Evolutionary conservation across 2,113 vertebrate species (phyloP), one percentile per base, ranked within the genome.

Genomic region (Sebastes schlegelii): DNA sequence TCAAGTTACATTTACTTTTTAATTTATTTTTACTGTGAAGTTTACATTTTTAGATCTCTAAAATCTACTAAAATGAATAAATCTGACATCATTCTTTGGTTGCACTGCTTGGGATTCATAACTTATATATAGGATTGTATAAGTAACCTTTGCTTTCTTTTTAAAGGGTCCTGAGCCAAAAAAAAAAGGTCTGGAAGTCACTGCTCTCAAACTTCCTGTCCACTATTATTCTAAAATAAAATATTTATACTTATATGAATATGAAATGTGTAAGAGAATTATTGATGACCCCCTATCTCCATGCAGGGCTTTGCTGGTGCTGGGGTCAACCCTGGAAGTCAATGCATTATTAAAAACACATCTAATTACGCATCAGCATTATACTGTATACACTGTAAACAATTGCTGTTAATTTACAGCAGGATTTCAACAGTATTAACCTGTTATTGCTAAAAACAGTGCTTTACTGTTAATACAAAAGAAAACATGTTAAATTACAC

Each of bases 201-300:
- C 21, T 49, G 65, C 65, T 67, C 45, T 16, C 48, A 54, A 12
- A 9, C 65, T 5, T 49, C 17, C 21, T 16, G 19, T 26, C 46
- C 45, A n/a, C 40, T 48, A 34, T 34, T 9, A 71, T 52, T 23
- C 45, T 62, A 5, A 62, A 55, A 55, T 58, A 54, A 74, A 69
- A 61, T 7, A 79, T 45, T 74, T 43, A 67, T 52, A 34, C 16
- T 49, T 55, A 34, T 23, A 73, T 70, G 12, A 54, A 77, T 80
- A 70, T 46, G 12, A 58, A 60, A 78, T 21, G 3, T 69, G 69
- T 49, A 10, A 71, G 82, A 57, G 74, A 81, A 79, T 83, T 85
- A 88, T 86, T 87, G 73, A 87, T 84, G 52, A 63, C 10, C 52
- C 60, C 8, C 21, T 1, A 0, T 68, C 19, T 78, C 26, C 49